A percentile compares a stretch with the other conserved stretches of the same genome.
Conservation (phyloP, 2,113 vertebrate genomes). For the Malaclemys terrapin region DNA sequence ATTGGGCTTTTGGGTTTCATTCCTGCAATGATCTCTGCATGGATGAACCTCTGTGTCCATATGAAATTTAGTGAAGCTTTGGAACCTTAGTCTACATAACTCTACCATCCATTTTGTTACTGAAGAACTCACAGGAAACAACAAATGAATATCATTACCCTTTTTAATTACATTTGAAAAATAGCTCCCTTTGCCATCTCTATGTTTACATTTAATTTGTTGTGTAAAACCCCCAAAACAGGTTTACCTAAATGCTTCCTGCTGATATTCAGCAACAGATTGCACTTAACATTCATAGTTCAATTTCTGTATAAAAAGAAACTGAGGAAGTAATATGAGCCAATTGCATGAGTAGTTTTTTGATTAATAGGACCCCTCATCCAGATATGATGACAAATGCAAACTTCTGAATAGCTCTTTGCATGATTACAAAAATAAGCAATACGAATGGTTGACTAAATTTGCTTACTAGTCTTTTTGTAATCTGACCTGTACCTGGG, state of each 20-base stretch:
- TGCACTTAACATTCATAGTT: neutral
- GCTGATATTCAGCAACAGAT: neutral
- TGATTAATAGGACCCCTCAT: neutral
- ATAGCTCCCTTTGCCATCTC: neutral
- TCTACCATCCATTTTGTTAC: neutral
- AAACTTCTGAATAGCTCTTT: neutral
- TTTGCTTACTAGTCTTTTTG: neutral
- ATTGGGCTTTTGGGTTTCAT: neutral
- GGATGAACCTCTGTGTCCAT: neutral
- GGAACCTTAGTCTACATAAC: neutral
- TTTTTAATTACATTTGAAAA: neutral
- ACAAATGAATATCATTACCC: neutral
- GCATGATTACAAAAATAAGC: neutral
- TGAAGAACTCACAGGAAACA: neutral
- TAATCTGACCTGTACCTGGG: neutral
- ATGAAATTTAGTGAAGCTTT: neutral
- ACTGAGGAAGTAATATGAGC: neutral
- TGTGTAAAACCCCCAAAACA: neutral
- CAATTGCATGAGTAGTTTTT: neutral
- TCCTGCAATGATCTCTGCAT: neutral
- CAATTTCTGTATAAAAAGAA: neutral
- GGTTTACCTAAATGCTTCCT: neutral
- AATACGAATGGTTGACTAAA: neutral
- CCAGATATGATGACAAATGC: neutral
- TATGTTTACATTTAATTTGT: neutral